Base-by-base conservation (phyloP, 1,140 invertebrate species). In the Leptonema lineaticorne region DNA sequence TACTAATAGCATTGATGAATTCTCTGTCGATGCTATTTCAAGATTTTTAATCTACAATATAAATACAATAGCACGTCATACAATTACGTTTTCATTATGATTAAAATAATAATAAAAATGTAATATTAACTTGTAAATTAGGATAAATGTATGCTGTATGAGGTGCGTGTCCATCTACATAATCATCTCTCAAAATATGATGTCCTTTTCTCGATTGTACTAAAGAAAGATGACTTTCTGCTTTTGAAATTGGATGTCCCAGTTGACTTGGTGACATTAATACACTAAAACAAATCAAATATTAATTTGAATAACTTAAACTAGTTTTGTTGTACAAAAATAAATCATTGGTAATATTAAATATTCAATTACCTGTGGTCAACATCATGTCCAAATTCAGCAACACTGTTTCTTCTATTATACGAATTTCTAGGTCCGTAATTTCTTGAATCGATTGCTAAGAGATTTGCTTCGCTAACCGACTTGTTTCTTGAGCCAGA, bases 391-490 rank as follows among this genome's bases (percentile, higher is more conserved):
- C 83, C 83, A 41, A 85, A 88, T 67, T 89, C 87, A 0, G 87
- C 88, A 14, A 89, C 86, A 70, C 88, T 89, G 75, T 85, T 87
- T 30, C 88, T 76, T 48, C 87, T 80, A 57, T 85, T 85, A 30
- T 79, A 78, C 41, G 79, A 75, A 5, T 76, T 74, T 37, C 68
- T 30, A 0, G 74, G 53, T 7, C 69, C 64, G 6, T 78, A 76
- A 6, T 78, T 77, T 63, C 81, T 75, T 1, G 78, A 74, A 28
- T 88, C 87, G 2, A 81, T 78, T 2, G 87, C 85, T 8, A 92
- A 76, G 1, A 93, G 82, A 78, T 93, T 92, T 16, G 90, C 90
- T 76, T 93, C 91, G 68, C 90, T 92, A 18, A 85, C 83, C 53
- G 87, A 88, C 69, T 88, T 85, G 73, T 89, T 77, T 46, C 86